Conservation (phyloP, 2,113 vertebrate species). For the Mohoua ochrocephala region DNA sequence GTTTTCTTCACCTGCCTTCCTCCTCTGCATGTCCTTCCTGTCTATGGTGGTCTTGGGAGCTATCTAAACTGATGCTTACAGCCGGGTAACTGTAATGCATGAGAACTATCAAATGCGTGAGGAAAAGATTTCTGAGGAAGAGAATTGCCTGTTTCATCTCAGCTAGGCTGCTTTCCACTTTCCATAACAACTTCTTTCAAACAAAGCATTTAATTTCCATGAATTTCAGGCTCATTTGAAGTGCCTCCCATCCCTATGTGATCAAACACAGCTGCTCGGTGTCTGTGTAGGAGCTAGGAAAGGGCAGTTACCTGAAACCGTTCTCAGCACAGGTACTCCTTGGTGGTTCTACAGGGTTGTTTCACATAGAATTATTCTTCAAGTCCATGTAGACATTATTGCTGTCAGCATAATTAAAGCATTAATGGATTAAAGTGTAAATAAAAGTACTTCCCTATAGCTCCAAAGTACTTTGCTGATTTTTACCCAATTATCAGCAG, state of each 20-base stretch:
- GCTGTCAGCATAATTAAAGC: not conserved
- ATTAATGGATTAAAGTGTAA: not conserved
- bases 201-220: not conserved
- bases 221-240: not conserved
- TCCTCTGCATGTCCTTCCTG: not conserved
- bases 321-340: not conserved
- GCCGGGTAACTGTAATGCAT: not conserved
- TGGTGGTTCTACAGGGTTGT: not conserved
- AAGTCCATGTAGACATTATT: not conserved
- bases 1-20: not conserved
- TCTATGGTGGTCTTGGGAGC: not conserved
- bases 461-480: not conserved
- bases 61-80: not conserved
- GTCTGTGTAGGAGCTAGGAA: not conserved
- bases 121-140: not conserved
- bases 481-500: not conserved
- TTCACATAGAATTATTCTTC: not conserved
- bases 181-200: not conserved
- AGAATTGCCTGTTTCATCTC: not conserved
- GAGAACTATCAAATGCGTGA: not conserved
- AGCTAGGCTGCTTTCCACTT: not conserved
- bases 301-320: accelerated
- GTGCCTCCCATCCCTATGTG: not conserved
- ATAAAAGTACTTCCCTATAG: not conserved
- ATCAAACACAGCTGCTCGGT: not conserved